Percentiles rank a stretch among this genome's conserved stretches.
These are phyloP conservation scores for Tetragnatha versicolor DNA, from an alignment of 1,140 invertebrate genomes.

Conservation along the genomic window DNA sequence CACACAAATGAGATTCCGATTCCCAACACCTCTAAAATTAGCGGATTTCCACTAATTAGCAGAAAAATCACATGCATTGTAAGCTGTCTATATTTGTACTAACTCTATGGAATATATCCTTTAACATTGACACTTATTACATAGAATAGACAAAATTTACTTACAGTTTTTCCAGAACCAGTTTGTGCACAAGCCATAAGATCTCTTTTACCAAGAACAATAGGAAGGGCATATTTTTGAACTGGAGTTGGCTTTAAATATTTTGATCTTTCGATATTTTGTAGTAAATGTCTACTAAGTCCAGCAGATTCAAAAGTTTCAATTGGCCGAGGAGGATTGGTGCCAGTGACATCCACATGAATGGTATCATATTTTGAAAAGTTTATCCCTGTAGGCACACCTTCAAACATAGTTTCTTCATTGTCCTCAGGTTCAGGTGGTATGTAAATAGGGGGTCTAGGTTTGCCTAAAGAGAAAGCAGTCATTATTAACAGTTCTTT, in stretches of 20 bases:
- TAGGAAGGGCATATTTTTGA: constrained; percentile 88
- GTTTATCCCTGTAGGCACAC: constrained; percentile 82
- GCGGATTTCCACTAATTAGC: too few relatives aligned
- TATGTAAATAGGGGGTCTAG: constrained; percentile 70
- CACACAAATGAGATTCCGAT: too few relatives aligned
- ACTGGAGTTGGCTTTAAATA: constrained; percentile 92
- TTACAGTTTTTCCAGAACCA: constrained; percentile 92
- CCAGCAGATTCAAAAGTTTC: constrained; percentile 75
- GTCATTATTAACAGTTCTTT: too few relatives aligned
- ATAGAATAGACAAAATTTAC: constrained; percentile 42
- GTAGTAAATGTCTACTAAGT: constrained; percentile 70
- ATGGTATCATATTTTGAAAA: constrained; percentile 88
- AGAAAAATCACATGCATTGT: too few relatives aligned
- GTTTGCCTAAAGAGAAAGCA: constrained; percentile 49
- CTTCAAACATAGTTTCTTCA: constrained; percentile 75
- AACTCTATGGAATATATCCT: too few relatives aligned
- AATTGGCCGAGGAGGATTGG: constrained; percentile 72
- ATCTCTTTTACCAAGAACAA: constrained; percentile 80
- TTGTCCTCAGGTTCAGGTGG: constrained; percentile 77
- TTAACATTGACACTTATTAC: too few relatives aligned
- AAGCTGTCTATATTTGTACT: too few relatives aligned
- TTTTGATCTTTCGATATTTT: constrained; percentile 81
- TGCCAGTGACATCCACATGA: constrained; percentile 78
- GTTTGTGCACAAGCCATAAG: constrained; percentile 98
- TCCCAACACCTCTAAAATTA: too few relatives aligned